Evolutionary conservation across 2,113 vertebrate species (phyloP).

Genomic region (Pionites leucogaster): DNA sequence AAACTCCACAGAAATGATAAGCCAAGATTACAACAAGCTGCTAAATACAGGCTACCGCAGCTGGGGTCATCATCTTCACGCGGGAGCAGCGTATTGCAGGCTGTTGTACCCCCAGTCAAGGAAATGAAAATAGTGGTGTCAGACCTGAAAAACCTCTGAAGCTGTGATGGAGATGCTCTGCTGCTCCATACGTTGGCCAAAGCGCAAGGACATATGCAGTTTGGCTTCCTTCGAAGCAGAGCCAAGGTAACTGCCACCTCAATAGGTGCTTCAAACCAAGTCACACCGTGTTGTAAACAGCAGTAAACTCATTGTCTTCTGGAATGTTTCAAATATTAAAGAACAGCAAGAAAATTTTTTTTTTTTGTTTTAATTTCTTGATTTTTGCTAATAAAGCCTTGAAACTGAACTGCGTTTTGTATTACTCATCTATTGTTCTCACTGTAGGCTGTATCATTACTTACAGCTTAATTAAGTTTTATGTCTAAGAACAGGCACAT

Average conservation of each 20-base stretch:
- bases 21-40: neutral
- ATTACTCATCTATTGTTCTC: neutral
- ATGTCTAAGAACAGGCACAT: neutral
- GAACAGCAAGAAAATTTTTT: neutral
- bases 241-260: neutral
- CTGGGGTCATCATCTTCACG: fast-evolving
- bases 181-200: neutral
- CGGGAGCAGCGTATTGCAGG: fast-evolving
- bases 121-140: neutral
- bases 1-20: neutral
- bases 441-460: neutral
- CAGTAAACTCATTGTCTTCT: neutral
- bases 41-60: neutral
- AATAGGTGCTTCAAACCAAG: neutral
- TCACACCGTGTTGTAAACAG: fast-evolving
- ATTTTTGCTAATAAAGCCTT: neutral
- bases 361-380: neutral
- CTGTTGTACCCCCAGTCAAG: fast-evolving
- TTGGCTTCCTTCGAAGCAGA: neutral
- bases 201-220: fast-evolving
- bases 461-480: neutral
- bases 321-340: neutral
- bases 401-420: neutral
- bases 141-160: neutral
- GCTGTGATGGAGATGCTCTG: neutral